A percentile compares a stretch with the other conserved stretches of the same genome.
These are phyloP conservation scores for Siderastrea siderea DNA, from an alignment of 92 coral and sea anemone genomes.

Conservation along the genomic window DNA sequence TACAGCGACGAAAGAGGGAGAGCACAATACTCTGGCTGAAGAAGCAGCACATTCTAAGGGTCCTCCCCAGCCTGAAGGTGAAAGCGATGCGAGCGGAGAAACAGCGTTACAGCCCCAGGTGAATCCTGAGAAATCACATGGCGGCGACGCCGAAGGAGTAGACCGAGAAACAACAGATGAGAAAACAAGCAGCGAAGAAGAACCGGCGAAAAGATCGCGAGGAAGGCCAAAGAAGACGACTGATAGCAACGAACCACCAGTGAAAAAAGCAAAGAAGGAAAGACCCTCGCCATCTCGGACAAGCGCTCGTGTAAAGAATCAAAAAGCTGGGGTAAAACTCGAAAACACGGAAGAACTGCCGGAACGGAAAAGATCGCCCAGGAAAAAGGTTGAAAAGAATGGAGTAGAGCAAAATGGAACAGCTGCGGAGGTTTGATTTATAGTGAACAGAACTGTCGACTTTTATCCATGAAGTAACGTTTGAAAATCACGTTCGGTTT, in stretches of 20 bases:
- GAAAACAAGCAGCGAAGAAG: constrained; percentile 31
- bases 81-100: background rate
- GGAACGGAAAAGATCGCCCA: constrained; percentile 43
- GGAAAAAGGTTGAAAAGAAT: constrained; percentile 48
- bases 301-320: constrained; percentile 79
- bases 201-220: constrained; percentile 45
- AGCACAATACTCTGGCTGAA: constrained; percentile 6
- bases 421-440: background rate
- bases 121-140: constrained; percentile 19
- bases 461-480: background rate
- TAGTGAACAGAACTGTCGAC: background rate
- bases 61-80: background rate
- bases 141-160: constrained; percentile 50
- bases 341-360: constrained; percentile 44
- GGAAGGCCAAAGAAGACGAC: constrained; percentile 69
- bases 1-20: constrained; percentile 16
- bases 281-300: constrained; percentile 62
- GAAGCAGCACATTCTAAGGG: background rate
- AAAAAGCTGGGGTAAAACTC: constrained; percentile 69
- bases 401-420: constrained; percentile 20
- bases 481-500: too few relatives aligned
- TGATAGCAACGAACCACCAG: constrained; percentile 67
- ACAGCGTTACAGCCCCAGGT: constrained; percentile 31
- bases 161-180: constrained; percentile 32
- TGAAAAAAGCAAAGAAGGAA: constrained; percentile 72